phyloP scores from a whole-genome alignment of 2,797 vertebrate genomes.

The Oreonectes daqikongensis region DNA sequence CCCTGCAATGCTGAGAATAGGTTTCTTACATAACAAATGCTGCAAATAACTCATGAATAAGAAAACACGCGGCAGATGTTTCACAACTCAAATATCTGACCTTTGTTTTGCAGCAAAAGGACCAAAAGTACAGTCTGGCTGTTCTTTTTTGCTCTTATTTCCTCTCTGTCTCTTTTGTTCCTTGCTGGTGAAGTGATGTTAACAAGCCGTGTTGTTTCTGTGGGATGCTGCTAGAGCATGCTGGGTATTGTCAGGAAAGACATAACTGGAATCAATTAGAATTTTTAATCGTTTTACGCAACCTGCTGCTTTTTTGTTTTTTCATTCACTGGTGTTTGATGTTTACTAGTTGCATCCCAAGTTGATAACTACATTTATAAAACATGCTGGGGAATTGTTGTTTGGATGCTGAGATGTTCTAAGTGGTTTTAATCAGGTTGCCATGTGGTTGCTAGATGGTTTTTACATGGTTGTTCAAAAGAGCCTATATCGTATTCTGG shows the following conservation, averaged over 20 bases:
- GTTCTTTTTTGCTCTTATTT: background rate
- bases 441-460: too few relatives aligned
- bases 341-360: background rate
- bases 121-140: background rate
- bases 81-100: background rate
- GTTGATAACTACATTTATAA: background rate
- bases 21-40: slow-evolving; percentile 12
- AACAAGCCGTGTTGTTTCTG: slow-evolving; percentile 11
- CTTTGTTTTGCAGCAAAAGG: slow-evolving; percentile 10
- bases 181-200: slow-evolving; percentile 22
- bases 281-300: background rate
- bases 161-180: slow-evolving; percentile 12
- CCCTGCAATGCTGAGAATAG: slow-evolving; percentile 11
- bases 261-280: background rate
- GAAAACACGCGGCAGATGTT: slow-evolving; percentile 3
- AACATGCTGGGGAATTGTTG: background rate
- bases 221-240: slow-evolving; percentile 17
- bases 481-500: too few relatives aligned
- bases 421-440: too few relatives aligned
- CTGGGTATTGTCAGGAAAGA: background rate
- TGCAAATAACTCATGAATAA: slow-evolving; percentile 27
- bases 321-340: background rate
- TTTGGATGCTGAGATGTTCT: too few relatives aligned
- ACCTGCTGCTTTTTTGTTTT: background rate
- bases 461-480: too few relatives aligned